A percentile compares a stretch with the other conserved stretches of the same genome.
These are phyloP conservation scores for Prionace glauca DNA, from an alignment of 2,797 vertebrate genomes.

Conservation along the genomic window DNA sequence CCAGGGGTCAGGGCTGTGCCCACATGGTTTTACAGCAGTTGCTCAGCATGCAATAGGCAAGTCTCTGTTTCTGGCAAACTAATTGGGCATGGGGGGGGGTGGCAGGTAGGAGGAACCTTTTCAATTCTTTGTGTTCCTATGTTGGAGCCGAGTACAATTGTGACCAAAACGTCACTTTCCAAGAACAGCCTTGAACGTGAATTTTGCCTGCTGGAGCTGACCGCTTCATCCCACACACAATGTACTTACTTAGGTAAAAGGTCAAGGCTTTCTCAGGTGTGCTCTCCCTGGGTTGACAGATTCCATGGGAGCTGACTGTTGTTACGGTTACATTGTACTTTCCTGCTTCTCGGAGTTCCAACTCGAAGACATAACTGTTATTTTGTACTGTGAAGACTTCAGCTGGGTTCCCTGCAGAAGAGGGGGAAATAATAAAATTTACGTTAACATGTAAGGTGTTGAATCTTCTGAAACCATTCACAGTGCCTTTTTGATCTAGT, in stretches of 20 bases:
- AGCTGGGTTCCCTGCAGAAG: constrained; percentile 65
- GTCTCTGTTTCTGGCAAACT: background rate
- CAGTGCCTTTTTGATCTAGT: background rate
- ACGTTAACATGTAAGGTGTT: background rate
- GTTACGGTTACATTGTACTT: constrained; percentile 73
- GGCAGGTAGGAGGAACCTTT: background rate
- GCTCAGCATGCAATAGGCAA: background rate
- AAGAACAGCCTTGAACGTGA: background rate
- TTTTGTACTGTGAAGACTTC: constrained; percentile 75
- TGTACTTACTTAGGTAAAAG: constrained; percentile 85
- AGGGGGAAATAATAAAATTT: background rate
- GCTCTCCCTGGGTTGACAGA: constrained; percentile 78
- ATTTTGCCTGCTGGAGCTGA: background rate
- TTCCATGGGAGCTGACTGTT: constrained; percentile 76
- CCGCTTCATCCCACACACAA: background rate
- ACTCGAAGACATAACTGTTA: constrained; percentile 78
- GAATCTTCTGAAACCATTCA: background rate
- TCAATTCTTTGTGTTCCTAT: background rate
- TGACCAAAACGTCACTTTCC: background rate
- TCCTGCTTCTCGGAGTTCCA: constrained; percentile 75
- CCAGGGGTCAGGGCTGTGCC: background rate
- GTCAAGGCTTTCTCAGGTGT: constrained; percentile 63
- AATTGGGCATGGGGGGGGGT: background rate
- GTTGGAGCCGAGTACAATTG: background rate
- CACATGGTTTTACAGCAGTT: background rate